phyloP scores from a whole-genome alignment of 2,888 invertebrate species.

The Reticulitermes lucifugus region DNA sequence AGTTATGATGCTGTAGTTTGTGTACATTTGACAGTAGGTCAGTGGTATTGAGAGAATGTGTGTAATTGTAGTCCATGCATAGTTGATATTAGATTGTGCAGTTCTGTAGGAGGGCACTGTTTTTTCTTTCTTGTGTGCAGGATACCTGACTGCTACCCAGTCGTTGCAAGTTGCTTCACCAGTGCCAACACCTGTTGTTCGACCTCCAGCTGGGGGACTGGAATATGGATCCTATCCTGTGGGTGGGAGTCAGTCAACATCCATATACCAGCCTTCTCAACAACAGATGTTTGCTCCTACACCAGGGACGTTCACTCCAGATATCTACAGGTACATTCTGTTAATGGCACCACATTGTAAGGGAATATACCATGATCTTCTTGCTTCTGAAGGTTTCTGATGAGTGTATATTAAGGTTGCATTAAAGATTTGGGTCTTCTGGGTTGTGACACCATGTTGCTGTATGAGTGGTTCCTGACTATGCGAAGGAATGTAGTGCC shows the following conservation, averaged over 20 bases:
- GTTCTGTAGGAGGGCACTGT: not conserved
- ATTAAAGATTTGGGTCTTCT: too few species aligned
- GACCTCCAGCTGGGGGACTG: constrained; percentile 49
- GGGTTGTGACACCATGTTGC: too few species aligned
- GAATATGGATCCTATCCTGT: constrained; percentile 50
- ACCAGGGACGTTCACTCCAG: constrained; percentile 59
- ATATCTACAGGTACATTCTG: constrained; percentile 58
- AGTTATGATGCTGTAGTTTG: constrained; percentile 55
- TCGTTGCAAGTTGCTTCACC: constrained; percentile 49
- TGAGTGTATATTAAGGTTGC: too few species aligned
- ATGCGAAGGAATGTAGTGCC: too few species aligned
- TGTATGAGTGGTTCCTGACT: too few species aligned
- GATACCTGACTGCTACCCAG: constrained; percentile 43
- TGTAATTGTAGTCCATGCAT: not conserved
- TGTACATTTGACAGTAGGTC: too few species aligned
- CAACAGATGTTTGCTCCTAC: constrained; percentile 60
- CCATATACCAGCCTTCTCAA: constrained; percentile 57
- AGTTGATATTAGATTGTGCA: not conserved
- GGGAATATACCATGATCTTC: too few species aligned
- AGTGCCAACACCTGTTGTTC: constrained; percentile 49
- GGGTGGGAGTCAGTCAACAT: constrained; percentile 42
- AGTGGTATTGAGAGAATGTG: constrained; percentile 59
- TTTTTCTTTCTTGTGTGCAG: constrained; percentile 29
- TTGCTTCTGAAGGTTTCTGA: too few species aligned
- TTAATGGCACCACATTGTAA: not conserved